These are phyloP conservation scores for Drosophila stalkeri DNA, from an alignment of 2,888 invertebrate species.

Conservation along the genomic window DNA sequence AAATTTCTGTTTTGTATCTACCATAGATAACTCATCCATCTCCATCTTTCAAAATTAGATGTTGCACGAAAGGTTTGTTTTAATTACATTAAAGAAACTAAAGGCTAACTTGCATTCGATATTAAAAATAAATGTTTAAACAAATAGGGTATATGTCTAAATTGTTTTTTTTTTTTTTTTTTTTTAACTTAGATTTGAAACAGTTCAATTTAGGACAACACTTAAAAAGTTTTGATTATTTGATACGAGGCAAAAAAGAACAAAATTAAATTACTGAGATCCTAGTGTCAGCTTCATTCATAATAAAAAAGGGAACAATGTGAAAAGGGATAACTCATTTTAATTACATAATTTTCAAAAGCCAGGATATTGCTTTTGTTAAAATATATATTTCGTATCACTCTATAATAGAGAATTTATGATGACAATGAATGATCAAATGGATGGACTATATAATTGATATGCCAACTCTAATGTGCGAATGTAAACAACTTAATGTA, in stretches of 20 bases:
- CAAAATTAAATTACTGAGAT: no score
- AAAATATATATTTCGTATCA: neutral
- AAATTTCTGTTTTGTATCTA: constrained; percentile 60
- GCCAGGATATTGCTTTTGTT: neutral
- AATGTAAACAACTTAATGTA: constrained; percentile 40
- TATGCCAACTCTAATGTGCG: constrained; percentile 17
- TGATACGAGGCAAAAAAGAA: no score
- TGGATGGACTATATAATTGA: neutral
- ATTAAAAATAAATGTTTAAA: no score
- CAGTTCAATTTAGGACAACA: no score
- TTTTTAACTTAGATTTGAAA: no score
- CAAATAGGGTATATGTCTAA: no score
- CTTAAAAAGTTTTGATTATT: no score
- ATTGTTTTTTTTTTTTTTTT: no score
- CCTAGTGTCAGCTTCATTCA: no score
- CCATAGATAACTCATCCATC: constrained; percentile 18
- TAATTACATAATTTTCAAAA: neutral
- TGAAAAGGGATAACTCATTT: neutral
- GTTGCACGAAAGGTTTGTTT: neutral
- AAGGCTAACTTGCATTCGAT: neutral
- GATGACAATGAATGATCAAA: no score
- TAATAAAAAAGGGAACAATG: neutral
- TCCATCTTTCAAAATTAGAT: constrained; percentile 8
- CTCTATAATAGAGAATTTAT: no score
- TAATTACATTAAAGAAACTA: neutral